phyloP scores from a whole-genome alignment of 1,140 invertebrate genomes.

The Lasioglossum baleicum region DNA sequence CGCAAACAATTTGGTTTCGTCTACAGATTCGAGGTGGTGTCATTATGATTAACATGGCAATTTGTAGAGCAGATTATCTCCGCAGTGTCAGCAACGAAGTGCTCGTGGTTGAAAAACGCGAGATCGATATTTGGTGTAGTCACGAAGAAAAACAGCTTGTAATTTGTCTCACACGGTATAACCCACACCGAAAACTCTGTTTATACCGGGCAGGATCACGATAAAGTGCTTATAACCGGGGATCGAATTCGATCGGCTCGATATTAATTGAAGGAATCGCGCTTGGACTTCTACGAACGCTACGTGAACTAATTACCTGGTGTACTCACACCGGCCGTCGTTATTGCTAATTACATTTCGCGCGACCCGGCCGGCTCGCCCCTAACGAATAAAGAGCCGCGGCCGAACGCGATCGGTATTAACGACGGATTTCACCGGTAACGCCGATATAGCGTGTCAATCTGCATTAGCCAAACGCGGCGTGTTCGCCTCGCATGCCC shows the following conservation, averaged over 20 bases:
- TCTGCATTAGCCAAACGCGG: constrained; percentile 47
- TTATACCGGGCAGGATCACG: neutral
- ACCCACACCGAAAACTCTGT: neutral
- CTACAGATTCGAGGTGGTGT: no score
- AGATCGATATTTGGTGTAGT: no score
- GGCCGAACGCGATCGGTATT: constrained; percentile 45
- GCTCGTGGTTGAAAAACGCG: no score
- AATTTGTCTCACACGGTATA: neutral
- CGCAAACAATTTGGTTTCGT: no score
- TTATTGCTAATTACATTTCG: constrained; percentile 61
- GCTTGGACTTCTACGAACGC: constrained; percentile 1
- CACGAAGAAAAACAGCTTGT: no score
- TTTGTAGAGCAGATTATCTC: no score
- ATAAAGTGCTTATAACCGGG: neutral
- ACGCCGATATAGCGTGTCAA: constrained; percentile 54
- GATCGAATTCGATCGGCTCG: neutral
- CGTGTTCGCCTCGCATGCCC: neutral
- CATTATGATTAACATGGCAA: no score
- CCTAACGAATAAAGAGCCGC: constrained; percentile 22
- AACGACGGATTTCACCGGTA: constrained; percentile 53
- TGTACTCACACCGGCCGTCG: constrained; percentile 41
- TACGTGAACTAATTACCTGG: constrained; percentile 44
- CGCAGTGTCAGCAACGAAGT: no score
- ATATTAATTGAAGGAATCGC: constrained; percentile 41
- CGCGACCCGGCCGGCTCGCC: constrained; percentile 9